Base-by-base conservation (phyloP, 1,140 invertebrate species). In the Holcopasites calliopsidis region DNA sequence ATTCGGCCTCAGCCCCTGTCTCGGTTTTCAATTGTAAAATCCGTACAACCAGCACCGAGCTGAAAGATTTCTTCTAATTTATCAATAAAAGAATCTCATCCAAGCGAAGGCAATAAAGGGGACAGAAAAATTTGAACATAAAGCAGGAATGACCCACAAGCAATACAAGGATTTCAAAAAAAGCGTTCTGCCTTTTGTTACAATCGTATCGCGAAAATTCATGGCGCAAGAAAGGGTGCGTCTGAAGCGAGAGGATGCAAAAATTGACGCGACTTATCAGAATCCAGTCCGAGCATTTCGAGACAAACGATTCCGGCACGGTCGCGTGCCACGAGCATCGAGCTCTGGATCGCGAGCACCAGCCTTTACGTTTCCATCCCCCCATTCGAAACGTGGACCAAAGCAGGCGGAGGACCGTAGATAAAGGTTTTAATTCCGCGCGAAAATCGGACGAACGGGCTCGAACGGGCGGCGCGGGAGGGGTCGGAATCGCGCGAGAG, bases 351-450 rank as follows among this genome's bases (percentile, higher is more conserved):
- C 62, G n/a, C 13, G 64, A 23, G 10, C 18, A 69, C 33, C 71
- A 82, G 44, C 49, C 60, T 71, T 54, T 23, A 18, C 47, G 28
- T 23, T 44, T n/a, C 31, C 40, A 35, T 49, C 38, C 33, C 50
- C 28, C 23, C 60, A 54, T 6, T 23, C 68, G 52, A 75, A 72
- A n/a, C 70, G 42, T 58, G 61, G 78, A 68, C 66, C 69, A 69
- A 60, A n/a, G 81, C 81, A 65, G 75, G 52, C 72, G 69, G 54
- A 84, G 82, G 54, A 69, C 76, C 62, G 82, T 62, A 83, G 82
- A 88, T 87, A 89, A 87, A 84, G 81, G 76, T 86, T 88, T 88
- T 87, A 89, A 89, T 88, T 89, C 83, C 82, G 80, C 64, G 76
- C 57, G 75, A 82, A 86, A 87, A 83, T 81, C 66, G 69, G 65